Base-by-base conservation (phyloP, 2,113 vertebrate species). In the Hyla sarda region DNA sequence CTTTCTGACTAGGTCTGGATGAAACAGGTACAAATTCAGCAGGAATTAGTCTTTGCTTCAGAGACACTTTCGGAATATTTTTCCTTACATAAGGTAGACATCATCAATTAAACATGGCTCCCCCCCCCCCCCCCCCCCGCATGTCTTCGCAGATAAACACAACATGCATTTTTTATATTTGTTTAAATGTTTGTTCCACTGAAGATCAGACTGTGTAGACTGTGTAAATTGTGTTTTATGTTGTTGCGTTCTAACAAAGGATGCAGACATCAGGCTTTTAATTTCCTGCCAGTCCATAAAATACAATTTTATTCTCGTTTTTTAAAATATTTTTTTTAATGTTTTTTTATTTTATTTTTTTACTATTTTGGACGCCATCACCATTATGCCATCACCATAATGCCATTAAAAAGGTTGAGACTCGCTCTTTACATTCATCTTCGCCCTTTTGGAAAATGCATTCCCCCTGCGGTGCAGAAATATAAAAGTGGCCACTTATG, bases 371-470 rank as follows among this genome's bases (percentile, higher is more conserved):
- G 85, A 72, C 65, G 21, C 76, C 84, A 85, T 86, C 28, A 58
- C 65, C 77, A 86, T 85, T 85, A 86, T 86, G 74, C n/a, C n/a
- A n/a, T n/a, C 28, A 58, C 65, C 77, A 86, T 85, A 79, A 86
- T 86, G 74, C 75, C 62, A 86, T 92, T 88, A 87, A 14, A 93
- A 93, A 93, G 88, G 88, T 86, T 93, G 90, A 90, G 91, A 86
- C 81, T 92, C 86, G 76, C 87, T 72, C 88, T 92, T 91, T 87
- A 89, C 72, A 87, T 90, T 81, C 90, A 72, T 50, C 56, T 89
- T 86, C 91, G 89, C 89, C 89, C 91, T 91, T 94, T 91, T 69
- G 88, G 88, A 91, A 93, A 92, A 89, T 92, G 87, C 80, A 87
- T 91, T 87, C 90, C 88, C 85, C 89, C 90, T 84, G 86, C 77